Conservation (phyloP, 1,140 invertebrate species). For the Drosophila subpulchrella region DNA sequence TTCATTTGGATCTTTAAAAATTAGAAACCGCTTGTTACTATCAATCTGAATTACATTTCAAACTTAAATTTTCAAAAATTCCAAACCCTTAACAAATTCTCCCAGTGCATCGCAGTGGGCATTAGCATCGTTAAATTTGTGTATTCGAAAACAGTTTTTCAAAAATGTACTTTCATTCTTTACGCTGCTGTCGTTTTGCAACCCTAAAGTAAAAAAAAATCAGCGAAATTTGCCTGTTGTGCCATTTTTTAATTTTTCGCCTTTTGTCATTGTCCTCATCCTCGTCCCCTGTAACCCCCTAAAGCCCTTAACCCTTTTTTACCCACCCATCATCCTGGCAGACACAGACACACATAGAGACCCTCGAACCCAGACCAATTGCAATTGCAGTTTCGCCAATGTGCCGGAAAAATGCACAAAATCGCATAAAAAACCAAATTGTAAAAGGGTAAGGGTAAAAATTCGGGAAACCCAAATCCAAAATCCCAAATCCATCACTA, state of each 20-base stretch:
- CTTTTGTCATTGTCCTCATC: conserved; percentile 35
- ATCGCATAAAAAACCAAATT: conserved; percentile 7
- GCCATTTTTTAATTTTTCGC: conserved; percentile 46
- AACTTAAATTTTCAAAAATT: background rate
- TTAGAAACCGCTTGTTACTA: no score
- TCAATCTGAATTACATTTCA: background rate
- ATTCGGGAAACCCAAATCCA: conserved; percentile 30
- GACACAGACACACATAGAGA: background rate
- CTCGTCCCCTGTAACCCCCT: conserved; percentile 47
- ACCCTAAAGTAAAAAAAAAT: conserved; percentile 24
- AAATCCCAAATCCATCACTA: conserved; percentile 37
- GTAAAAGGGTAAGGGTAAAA: conserved; percentile 2
- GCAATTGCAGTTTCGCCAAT: conserved; percentile 50
- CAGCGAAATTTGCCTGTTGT: conserved; percentile 44
- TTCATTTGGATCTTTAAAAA: no score
- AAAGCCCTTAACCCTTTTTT: conserved; percentile 73
- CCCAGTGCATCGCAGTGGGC: conserved; percentile 25
- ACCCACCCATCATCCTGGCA: background rate
- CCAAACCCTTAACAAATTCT: background rate
- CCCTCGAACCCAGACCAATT: conserved; percentile 12
- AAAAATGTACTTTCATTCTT: conserved; percentile 10
- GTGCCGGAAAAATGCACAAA: conserved; percentile 50
- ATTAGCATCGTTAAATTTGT: conserved; percentile 51
- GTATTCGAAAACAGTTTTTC: conserved; percentile 24
- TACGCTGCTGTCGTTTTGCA: conserved; percentile 34